These are phyloP conservation scores for Mobula birostris DNA, from an alignment of 2,113 vertebrate species.

Conservation along the genomic window DNA sequence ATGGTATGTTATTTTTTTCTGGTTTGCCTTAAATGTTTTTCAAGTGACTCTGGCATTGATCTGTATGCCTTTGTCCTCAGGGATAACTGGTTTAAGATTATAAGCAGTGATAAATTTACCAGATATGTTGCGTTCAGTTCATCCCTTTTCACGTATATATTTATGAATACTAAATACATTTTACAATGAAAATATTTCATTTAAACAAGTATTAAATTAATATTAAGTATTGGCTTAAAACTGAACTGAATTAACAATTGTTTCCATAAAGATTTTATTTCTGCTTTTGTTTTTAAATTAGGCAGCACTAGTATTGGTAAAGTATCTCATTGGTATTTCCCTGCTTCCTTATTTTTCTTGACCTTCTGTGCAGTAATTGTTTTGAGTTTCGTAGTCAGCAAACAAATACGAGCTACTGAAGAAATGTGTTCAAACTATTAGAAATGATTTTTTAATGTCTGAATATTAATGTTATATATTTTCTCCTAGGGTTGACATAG, in stretches of 20 bases:
- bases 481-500: conserved; percentile 81
- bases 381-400: not conserved
- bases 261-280: not conserved
- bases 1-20: conserved; percentile 66
- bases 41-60: conserved; percentile 21
- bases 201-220: not conserved
- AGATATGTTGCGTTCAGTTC: not conserved
- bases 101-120: not conserved
- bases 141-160: not conserved
- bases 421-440: not conserved
- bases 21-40: conserved; percentile 46
- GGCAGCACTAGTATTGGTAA: not conserved
- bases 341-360: not conserved
- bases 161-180: not conserved
- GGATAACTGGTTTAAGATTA: not conserved
- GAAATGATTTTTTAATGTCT: not conserved
- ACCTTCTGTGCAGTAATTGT: not conserved
- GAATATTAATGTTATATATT: not conserved
- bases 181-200: not conserved
- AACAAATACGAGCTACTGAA: not conserved
- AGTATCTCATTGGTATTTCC: not conserved
- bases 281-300: not conserved
- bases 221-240: not conserved
- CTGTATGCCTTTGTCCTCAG: not conserved
- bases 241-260: not conserved